phyloP scores from a whole-genome alignment of 2,797 vertebrate species.

The Schizothorax lantsangensis region DNA sequence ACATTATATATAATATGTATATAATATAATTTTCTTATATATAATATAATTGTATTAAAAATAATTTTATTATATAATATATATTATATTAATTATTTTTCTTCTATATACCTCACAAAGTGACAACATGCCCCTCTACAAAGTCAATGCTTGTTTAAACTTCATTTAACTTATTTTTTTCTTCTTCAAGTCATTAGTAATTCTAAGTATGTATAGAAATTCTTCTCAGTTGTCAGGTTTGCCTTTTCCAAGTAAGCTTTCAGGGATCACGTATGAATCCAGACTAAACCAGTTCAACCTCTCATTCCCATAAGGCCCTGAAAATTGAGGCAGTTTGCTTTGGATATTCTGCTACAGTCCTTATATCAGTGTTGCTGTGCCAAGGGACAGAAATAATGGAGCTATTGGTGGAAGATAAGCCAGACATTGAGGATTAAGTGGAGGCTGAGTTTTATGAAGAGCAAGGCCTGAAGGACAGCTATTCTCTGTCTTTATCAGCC shows the following conservation, averaged over 20 bases:
- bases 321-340: slow-evolving; percentile 26
- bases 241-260: slow-evolving; percentile 2
- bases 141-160: not conserved
- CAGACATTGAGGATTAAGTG: slow-evolving; percentile 55
- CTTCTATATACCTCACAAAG: not conserved
- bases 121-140: not conserved
- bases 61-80: too few relatives aligned
- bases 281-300: slow-evolving; percentile 11
- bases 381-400: slow-evolving; percentile 50
- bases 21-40: too few relatives aligned
- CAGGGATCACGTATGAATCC: not conserved
- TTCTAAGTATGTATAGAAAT: not conserved
- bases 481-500: slow-evolving; percentile 59
- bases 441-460: slow-evolving; percentile 57
- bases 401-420: slow-evolving; percentile 56
- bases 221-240: not conserved
- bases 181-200: not conserved
- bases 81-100: too few relatives aligned
- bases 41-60: too few relatives aligned
- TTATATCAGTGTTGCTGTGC: slow-evolving; percentile 39
- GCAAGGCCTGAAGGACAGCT: slow-evolving; percentile 54
- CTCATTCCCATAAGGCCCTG: not conserved
- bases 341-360: slow-evolving; percentile 11
- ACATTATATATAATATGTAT: too few relatives aligned
- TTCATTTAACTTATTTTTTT: not conserved